Percentiles rank a stretch among this genome's conserved stretches.
Conservation (phyloP, 2,797 vertebrate genomes). For the Lerista edwardsae region DNA sequence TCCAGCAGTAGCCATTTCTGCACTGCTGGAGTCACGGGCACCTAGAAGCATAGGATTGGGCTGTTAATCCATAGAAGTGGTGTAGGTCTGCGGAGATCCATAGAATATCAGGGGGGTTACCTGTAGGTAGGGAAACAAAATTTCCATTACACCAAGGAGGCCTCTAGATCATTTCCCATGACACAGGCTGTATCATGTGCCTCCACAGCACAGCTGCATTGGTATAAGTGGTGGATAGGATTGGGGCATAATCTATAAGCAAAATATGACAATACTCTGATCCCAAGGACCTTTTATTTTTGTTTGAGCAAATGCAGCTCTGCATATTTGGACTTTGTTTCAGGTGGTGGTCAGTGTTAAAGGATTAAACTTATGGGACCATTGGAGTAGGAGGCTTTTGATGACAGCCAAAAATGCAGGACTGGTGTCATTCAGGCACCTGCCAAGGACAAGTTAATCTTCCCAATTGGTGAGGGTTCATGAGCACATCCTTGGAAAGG, state of each 20-base stretch:
- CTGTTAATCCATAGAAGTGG: too few species aligned
- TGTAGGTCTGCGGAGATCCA: too few species aligned
- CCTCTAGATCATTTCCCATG: too few species aligned
- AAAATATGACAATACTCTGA: not conserved
- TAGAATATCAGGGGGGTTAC: too few species aligned
- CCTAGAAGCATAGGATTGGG: too few species aligned
- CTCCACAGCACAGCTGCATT: too few species aligned
- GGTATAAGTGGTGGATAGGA: too few species aligned
- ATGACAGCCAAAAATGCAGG: not conserved
- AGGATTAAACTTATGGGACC: not conserved
- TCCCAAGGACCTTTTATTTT: not conserved
- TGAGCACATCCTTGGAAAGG: not conserved
- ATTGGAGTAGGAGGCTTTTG: not conserved
- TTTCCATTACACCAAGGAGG: too few species aligned
- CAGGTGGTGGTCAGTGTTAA: not conserved
- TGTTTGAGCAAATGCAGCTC: not conserved
- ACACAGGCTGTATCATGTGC: not conserved
- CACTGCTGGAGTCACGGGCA: too few species aligned
- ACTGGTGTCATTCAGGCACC: slow-evolving; percentile 16
- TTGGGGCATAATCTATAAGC: not conserved
- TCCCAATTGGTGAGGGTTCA: not conserved
- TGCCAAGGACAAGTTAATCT: not conserved
- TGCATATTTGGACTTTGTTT: not conserved
- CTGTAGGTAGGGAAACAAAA: too few species aligned
- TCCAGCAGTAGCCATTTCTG: too few species aligned